A percentile compares a stretch with the other conserved stretches of the same genome.
Conservation (phyloP, 2,113 vertebrate species). For the Tiliqua scincoides region DNA sequence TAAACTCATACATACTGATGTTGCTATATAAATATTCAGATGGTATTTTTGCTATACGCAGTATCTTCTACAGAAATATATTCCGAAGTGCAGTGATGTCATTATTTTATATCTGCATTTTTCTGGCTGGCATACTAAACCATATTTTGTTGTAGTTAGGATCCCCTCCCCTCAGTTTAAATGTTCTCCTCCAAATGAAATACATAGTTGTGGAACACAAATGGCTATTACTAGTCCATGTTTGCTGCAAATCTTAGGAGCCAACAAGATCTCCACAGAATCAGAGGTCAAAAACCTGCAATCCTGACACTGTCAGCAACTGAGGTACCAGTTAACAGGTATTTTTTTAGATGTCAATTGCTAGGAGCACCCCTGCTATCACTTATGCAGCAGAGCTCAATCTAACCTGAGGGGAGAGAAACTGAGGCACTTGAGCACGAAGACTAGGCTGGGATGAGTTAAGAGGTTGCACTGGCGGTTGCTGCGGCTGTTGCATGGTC, state of each 20-base stretch:
- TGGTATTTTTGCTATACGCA: neutral
- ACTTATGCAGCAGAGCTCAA: neutral
- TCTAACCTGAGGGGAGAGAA: constrained; percentile 98
- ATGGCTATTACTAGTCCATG: neutral
- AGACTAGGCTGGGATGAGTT: constrained; percentile 99
- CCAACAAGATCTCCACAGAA: too few relatives aligned
- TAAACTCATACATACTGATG: neutral
- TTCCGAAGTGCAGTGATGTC: neutral
- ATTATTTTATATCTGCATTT: neutral
- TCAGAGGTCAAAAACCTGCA: too few relatives aligned
- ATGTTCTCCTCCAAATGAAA: too few relatives aligned
- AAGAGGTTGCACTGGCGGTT: constrained; percentile 94
- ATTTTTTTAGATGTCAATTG: neutral
- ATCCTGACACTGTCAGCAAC: neutral
- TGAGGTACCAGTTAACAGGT: neutral
- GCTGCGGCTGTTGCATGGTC: constrained; percentile 89
- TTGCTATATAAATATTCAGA: neutral
- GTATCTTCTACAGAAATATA: neutral
- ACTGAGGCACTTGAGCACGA: constrained; percentile 99
- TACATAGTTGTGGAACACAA: neutral
- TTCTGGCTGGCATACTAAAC: neutral
- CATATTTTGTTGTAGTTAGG: neutral
- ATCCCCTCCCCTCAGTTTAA: neutral
- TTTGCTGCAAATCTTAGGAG: neutral
- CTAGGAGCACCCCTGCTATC: neutral